Percentiles rank a stretch among this genome's conserved stretches.
These are phyloP conservation scores for Melospiza melodia DNA, from an alignment of 2,113 vertebrate genomes.

Conservation along the genomic window DNA sequence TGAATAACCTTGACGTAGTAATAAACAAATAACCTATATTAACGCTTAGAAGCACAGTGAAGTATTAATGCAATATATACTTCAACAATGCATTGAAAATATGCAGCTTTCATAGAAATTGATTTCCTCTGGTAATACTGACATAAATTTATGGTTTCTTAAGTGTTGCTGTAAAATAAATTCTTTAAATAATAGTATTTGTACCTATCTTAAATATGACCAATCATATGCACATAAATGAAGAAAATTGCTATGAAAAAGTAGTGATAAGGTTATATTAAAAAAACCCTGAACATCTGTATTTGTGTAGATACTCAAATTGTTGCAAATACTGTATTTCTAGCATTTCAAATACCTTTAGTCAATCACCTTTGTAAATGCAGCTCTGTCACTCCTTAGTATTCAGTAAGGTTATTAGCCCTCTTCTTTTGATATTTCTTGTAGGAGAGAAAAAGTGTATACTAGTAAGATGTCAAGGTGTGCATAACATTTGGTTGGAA, in stretches of 20 bases:
- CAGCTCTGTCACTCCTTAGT: not conserved
- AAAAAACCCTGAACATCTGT: accelerated
- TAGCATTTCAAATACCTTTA: not conserved
- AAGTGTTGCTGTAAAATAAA: not conserved
- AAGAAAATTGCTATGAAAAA: not conserved
- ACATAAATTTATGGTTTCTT: not conserved
- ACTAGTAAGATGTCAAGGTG: not conserved
- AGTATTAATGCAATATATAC: constrained; percentile 8
- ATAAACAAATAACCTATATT: constrained; percentile 66
- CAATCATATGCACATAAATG: not conserved
- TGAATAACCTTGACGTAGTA: constrained; percentile 62
- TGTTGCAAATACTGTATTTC: not conserved
- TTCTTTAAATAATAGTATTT: not conserved
- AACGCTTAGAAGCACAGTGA: not conserved
- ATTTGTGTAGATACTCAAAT: not conserved
- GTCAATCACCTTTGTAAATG: not conserved
- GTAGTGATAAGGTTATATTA: not conserved
- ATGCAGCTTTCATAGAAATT: not conserved
- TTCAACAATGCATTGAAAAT: not conserved
- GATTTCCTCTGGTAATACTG: not conserved
- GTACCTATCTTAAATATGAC: not conserved
- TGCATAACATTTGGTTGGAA: not conserved
- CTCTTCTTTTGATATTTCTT: not conserved
- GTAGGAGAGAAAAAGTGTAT: not conserved
- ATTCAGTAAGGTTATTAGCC: not conserved